Conservation (phyloP, 2,888 invertebrate genomes). For the Ctena decussata region DNA sequence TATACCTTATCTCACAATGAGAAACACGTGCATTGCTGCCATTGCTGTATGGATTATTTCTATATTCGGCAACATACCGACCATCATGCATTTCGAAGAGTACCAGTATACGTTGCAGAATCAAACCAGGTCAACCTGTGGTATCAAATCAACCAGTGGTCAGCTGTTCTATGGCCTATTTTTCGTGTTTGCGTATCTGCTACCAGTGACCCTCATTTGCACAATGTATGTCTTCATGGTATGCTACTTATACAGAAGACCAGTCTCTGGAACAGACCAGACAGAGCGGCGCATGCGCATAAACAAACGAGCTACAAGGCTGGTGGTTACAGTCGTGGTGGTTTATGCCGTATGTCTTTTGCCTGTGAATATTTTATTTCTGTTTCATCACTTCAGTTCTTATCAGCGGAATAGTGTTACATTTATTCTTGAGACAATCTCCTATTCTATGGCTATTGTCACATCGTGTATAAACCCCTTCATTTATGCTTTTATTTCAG, state of each 20-base stretch:
- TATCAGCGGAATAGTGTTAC: not conserved
- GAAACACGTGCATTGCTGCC: not conserved
- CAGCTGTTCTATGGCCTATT: not conserved
- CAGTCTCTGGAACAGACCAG: not conserved
- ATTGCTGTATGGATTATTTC: not conserved
- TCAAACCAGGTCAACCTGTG: not conserved
- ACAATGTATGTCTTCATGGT: not conserved
- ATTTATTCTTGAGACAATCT: not conserved
- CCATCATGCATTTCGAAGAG: not conserved
- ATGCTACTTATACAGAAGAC: not conserved
- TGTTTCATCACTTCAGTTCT: not conserved
- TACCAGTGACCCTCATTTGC: not conserved
- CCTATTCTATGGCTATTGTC: not conserved
- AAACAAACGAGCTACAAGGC: not conserved
- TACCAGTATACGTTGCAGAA: not conserved
- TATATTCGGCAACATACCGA: not conserved
- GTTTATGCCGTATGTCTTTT: not conserved
- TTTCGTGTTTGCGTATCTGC: not conserved
- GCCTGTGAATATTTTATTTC: not conserved
- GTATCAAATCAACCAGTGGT: not conserved
- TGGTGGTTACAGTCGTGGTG: not conserved
- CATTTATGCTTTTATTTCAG: not conserved
- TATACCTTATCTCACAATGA: not conserved
- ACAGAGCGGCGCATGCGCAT: not conserved
- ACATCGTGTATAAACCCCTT: not conserved